Evolutionary conservation across 2,113 vertebrate genomes (phyloP).

Genomic region (Xiphorhynchus elegans): DNA sequence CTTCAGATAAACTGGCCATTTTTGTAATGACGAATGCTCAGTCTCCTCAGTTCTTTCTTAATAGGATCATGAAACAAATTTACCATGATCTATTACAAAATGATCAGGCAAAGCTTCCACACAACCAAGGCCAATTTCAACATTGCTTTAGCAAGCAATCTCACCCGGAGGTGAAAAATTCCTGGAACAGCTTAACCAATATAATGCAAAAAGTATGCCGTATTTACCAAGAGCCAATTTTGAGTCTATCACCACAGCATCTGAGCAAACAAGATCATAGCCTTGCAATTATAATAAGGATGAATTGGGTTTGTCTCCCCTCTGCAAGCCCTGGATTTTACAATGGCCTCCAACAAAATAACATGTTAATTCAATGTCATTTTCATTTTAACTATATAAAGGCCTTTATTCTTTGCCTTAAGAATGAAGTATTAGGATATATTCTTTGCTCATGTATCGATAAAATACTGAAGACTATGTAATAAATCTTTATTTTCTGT

Average conservation of each 20-base stretch:
- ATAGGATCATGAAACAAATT: conserved; percentile 62
- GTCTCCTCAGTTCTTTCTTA: conserved; percentile 40
- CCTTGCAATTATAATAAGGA: conserved; percentile 69
- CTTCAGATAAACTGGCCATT: conserved; percentile 16
- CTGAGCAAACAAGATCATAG: conserved; percentile 70
- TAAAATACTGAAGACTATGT: background rate
- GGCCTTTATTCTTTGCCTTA: conserved; percentile 23
- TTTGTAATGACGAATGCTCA: conserved; percentile 47
- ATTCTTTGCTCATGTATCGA: background rate
- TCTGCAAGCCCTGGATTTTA: conserved; percentile 21
- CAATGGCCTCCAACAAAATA: conserved; percentile 58
- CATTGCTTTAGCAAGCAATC: conserved; percentile 68
- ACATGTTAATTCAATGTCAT: conserved; percentile 58
- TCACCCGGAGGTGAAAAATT: conserved; percentile 68
- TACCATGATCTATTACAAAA: conserved; percentile 51
- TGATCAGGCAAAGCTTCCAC: conserved; percentile 55
- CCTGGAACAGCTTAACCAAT: conserved; percentile 66
- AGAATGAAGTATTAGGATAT: background rate
- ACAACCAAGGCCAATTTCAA: conserved; percentile 61
- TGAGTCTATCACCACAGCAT: conserved; percentile 52
- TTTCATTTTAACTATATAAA: conserved; percentile 47
- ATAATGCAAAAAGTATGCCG: conserved; percentile 64
- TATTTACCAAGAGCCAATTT: conserved; percentile 71
- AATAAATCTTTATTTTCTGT: background rate
- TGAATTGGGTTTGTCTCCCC: conserved; percentile 66